These are phyloP conservation scores for Styela clava DNA, from an alignment of 23 tunicate genomes.

Conservation along the genomic window DNA sequence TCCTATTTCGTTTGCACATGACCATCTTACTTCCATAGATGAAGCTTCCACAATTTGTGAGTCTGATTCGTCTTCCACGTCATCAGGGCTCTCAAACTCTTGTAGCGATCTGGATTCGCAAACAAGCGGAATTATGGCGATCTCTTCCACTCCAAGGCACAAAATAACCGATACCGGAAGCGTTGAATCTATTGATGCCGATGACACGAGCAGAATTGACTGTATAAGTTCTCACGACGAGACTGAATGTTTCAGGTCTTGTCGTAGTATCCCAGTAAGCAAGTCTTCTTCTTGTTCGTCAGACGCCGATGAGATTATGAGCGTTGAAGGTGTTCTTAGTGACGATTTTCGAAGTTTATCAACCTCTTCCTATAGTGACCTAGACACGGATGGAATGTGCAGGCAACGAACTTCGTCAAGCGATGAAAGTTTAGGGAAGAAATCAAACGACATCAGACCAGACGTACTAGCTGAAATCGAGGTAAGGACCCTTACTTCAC, in stretches of 20 bases:
- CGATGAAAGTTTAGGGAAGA: constrained; percentile 16
- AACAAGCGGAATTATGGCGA: background rate
- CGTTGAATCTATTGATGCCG: background rate
- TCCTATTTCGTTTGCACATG: constrained; percentile 28
- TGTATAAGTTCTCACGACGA: background rate
- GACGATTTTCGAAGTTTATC: constrained; percentile 26
- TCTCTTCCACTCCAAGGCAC: constrained; percentile 11
- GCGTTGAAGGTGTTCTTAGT: constrained; percentile 30
- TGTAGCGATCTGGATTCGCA: background rate
- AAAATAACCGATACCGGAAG: background rate
- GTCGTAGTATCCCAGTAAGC: background rate
- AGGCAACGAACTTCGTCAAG: constrained; percentile 11
- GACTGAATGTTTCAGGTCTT: background rate
- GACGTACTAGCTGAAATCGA: constrained; percentile 30
- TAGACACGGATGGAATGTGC: constrained; percentile 10
- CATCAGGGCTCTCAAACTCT: constrained; percentile 25
- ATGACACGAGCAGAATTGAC: background rate
- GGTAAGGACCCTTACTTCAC: constrained; percentile 10
- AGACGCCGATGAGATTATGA: constrained; percentile 22
- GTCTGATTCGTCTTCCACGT: constrained; percentile 47
- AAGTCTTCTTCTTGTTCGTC: constrained; percentile 23
- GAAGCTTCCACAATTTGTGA: constrained; percentile 49
- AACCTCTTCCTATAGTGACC: constrained; percentile 27
- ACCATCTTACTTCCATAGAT: constrained; percentile 62
- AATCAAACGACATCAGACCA: constrained; percentile 14